phyloP scores from a whole-genome alignment of 2,797 vertebrate species.

The Carapus acus region DNA sequence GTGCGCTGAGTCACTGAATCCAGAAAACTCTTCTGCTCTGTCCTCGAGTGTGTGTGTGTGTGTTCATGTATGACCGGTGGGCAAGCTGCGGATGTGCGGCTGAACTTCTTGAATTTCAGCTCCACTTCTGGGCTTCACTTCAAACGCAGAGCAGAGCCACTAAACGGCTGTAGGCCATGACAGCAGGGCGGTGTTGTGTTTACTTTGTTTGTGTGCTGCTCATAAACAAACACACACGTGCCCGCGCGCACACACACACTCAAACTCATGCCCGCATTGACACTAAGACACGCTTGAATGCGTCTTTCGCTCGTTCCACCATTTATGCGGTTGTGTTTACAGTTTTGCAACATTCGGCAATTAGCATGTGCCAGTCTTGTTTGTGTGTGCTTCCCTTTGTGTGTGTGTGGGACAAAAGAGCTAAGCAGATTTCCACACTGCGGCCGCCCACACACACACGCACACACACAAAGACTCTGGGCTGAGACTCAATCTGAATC shows the following conservation, averaged over 20 bases:
- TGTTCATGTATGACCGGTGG: conserved; percentile 12
- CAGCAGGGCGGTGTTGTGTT: conserved; percentile 32
- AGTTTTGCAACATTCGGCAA: conserved; percentile 13
- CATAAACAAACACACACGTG: conserved; percentile 11
- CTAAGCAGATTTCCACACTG: conserved; percentile 36
- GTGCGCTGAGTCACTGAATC: conserved; percentile 5
- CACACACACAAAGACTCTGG: conserved; percentile 2
- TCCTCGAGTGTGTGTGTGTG: background rate
- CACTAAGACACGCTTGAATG: conserved; percentile 24
- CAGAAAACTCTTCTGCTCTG: background rate
- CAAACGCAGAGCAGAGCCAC: conserved; percentile 40
- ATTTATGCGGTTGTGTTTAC: conserved; percentile 14
- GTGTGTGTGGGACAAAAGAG: conserved; percentile 4
- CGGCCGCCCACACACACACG: conserved; percentile 37
- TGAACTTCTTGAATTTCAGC: conserved; percentile 59
- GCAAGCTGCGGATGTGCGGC: conserved; percentile 27
- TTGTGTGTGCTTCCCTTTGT: too few species aligned
- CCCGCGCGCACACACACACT: background rate
- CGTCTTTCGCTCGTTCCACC: conserved; percentile 19
- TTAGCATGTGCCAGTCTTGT: too few species aligned
- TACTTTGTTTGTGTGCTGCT: conserved; percentile 36
- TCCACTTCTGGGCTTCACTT: conserved; percentile 51
- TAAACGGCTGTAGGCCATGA: conserved; percentile 40
- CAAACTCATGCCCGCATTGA: background rate
- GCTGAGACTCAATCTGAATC: conserved; percentile 12